Conservation (phyloP, 2,888 invertebrate genomes). For the Chromoteleia sp. region DNA sequence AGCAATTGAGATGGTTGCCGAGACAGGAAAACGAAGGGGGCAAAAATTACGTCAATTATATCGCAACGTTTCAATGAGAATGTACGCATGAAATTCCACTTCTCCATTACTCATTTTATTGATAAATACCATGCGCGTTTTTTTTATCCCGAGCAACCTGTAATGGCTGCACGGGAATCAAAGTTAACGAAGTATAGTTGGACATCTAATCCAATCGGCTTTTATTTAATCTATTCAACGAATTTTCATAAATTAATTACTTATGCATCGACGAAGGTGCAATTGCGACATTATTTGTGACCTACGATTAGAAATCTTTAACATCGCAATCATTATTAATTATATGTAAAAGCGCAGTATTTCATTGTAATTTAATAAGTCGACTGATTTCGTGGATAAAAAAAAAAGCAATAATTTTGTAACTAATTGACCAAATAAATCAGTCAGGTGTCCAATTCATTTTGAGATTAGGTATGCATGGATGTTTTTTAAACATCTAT, state of each 20-base stretch:
- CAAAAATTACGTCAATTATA: conserved; percentile 62
- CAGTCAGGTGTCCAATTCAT: no score
- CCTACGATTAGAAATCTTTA: background rate
- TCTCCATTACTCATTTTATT: conserved; percentile 34
- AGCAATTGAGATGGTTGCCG: conserved; percentile 47
- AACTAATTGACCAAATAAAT: no score
- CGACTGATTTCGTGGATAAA: no score
- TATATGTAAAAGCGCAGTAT: background rate
- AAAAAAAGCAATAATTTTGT: no score
- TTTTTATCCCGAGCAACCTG: conserved; percentile 20
- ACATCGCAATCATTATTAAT: background rate
- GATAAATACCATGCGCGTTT: conserved; percentile 13
- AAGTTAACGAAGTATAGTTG: conserved; percentile 5
- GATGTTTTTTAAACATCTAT: no score
- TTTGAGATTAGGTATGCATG: no score
- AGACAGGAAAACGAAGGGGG: conserved; percentile 38
- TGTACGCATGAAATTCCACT: conserved; percentile 55
- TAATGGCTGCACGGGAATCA: conserved; percentile 8
- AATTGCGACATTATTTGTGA: background rate
- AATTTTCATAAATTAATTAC: conserved; percentile 33
- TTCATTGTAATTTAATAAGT: no score
- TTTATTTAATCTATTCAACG: conserved; percentile 1
- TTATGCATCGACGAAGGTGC: conserved; percentile 1
- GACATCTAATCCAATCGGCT: conserved; percentile 14
- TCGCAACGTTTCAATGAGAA: conserved; percentile 47